These are phyloP conservation scores for Lepidurus couesii DNA, from an alignment of 1,140 invertebrate genomes.

Conservation along the genomic window DNA sequence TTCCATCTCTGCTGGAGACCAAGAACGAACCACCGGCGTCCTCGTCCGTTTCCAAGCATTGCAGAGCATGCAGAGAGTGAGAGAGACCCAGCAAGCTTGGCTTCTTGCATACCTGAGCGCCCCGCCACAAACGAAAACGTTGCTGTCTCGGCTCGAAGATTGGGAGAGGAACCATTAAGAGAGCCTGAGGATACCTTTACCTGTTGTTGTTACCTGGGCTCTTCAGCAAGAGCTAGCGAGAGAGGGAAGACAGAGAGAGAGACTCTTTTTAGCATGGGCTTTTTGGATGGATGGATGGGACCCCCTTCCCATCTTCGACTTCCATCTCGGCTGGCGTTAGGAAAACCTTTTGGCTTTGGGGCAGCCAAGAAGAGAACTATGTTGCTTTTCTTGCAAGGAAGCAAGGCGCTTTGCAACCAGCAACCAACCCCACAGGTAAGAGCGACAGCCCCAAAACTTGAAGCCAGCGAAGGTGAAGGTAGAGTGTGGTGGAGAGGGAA, in stretches of 20 bases:
- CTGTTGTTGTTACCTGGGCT: slow-evolving; percentile 14
- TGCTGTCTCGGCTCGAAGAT: background rate
- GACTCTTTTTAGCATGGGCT: too few species aligned
- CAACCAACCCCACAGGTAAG: too few species aligned
- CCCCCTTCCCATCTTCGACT: slow-evolving; percentile 17
- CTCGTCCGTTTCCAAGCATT: background rate
- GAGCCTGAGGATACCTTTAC: slow-evolving; percentile 21
- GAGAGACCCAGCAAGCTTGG: background rate
- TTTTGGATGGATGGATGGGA: background rate
- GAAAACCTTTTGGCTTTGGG: slow-evolving; percentile 4
- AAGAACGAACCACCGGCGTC: slow-evolving; percentile 9
- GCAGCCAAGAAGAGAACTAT: background rate
- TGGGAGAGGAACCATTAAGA: slow-evolving; percentile 19
- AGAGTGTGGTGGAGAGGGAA: background rate
- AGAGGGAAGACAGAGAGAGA: too few species aligned
- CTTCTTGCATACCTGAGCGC: slow-evolving; percentile 18
- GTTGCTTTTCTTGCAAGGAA: background rate
- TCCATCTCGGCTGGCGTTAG: background rate
- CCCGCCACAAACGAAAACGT: background rate
- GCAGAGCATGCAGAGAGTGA: background rate
- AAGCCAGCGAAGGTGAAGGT: background rate
- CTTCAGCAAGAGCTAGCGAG: background rate
- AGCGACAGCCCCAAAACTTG: too few species aligned
- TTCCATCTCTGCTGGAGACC: slow-evolving; percentile 9
- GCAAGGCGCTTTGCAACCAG: too few species aligned